phyloP scores from a whole-genome alignment of 2,797 vertebrate species.

The Lutjanus argentimaculatus region DNA sequence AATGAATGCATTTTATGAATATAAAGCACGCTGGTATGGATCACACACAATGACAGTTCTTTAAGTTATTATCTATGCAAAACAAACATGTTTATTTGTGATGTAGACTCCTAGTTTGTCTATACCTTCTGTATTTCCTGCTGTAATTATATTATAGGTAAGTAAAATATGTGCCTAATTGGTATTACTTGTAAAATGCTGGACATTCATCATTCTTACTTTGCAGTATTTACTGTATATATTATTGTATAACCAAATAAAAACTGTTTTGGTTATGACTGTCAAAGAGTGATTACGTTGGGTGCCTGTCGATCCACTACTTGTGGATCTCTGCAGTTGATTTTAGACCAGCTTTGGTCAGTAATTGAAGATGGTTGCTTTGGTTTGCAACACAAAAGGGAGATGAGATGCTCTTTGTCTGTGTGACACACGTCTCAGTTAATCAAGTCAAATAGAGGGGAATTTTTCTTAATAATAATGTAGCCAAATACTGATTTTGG shows the following conservation, averaged over 20 bases:
- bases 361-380: conserved; percentile 6
- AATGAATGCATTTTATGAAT: neutral
- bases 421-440: neutral
- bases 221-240: neutral
- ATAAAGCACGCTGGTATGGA: too few species aligned
- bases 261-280: neutral
- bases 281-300: neutral
- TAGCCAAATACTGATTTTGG: neutral
- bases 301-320: neutral
- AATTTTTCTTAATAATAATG: neutral
- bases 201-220: neutral
- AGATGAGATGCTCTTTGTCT: neutral
- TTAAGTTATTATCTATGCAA: neutral
- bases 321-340: too few species aligned
- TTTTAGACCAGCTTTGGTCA: conserved; percentile 1
- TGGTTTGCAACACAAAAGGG: neutral
- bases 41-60: neutral
- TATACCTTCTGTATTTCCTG: neutral
- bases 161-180: neutral
- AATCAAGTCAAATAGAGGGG: neutral
- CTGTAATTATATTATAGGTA: neutral
- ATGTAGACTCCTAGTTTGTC: neutral
- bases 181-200: conserved; percentile 9
- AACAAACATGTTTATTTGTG: neutral
- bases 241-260: neutral